These are phyloP conservation scores for Mactra quadrangularis DNA, from an alignment of 1,140 invertebrate genomes.

Conservation along the genomic window DNA sequence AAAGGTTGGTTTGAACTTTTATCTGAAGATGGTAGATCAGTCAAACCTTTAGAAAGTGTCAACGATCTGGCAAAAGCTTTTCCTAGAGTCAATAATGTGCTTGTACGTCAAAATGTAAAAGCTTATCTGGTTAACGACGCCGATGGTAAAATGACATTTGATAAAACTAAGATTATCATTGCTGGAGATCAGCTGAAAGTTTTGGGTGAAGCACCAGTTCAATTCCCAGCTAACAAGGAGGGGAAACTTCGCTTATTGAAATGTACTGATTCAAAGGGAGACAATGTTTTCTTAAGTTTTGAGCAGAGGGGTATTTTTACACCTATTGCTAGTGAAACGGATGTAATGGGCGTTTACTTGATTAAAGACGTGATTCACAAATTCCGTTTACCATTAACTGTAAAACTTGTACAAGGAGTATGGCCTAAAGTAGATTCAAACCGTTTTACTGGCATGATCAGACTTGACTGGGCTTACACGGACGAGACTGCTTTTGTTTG, in stretches of 20 bases:
- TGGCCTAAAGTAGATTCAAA: slow-evolving; percentile 87
- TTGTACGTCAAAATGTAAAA: slow-evolving; percentile 94
- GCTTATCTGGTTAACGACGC: slow-evolving; percentile 86
- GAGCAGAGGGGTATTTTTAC: slow-evolving; percentile 96
- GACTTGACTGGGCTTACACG: slow-evolving; percentile 91
- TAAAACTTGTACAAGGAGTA: slow-evolving; percentile 94
- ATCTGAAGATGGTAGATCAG: slow-evolving; percentile 95
- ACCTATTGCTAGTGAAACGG: slow-evolving; percentile 94
- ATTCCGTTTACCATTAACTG: slow-evolving; percentile 93
- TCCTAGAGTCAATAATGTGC: slow-evolving; percentile 85
- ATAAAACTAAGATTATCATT: slow-evolving; percentile 87
- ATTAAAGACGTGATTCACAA: slow-evolving; percentile 92
- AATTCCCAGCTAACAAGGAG: slow-evolving; percentile 63
- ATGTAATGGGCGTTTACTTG: slow-evolving; percentile 95
- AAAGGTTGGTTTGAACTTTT: slow-evolving; percentile 96
- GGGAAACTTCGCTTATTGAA: slow-evolving; percentile 89
- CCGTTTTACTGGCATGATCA: slow-evolving; percentile 87
- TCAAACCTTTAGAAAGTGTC: slow-evolving; percentile 94
- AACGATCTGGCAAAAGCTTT: slow-evolving; percentile 90
- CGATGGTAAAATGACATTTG: slow-evolving; percentile 87
- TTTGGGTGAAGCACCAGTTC: slow-evolving; percentile 88
- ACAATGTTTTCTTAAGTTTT: slow-evolving; percentile 91
- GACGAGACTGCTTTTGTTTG: slow-evolving; percentile 89
- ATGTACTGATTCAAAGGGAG: slow-evolving; percentile 93
- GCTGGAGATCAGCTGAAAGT: slow-evolving; percentile 92